Percentiles rank a stretch among this genome's conserved stretches.
These are phyloP conservation scores for Brachionus rubens DNA, from an alignment of 1,140 invertebrate genomes.

Conservation along the genomic window DNA sequence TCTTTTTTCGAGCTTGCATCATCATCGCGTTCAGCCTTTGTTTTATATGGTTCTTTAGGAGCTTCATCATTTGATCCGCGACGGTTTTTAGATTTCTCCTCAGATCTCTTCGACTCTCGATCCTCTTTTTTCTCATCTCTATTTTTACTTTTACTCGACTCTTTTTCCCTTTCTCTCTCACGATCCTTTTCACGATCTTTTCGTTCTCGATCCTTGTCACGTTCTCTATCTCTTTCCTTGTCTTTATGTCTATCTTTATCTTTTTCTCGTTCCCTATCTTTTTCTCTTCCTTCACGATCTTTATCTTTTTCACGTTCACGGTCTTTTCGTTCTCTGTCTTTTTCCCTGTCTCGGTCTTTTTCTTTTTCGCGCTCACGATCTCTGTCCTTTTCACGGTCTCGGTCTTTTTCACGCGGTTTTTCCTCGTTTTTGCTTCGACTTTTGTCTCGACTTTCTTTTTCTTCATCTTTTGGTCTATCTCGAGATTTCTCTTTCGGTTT, in stretches of 20 bases:
- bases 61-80: conserved; percentile 37
- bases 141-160: not conserved
- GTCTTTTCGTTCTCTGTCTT: conserved; percentile 50
- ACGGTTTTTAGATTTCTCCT: conserved; percentile 48
- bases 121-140: no score
- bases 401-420: not conserved
- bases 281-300: conserved; percentile 47
- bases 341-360: conserved; percentile 48
- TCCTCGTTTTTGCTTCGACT: not conserved
- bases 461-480: not conserved
- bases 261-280: conserved; percentile 27
- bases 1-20: not conserved
- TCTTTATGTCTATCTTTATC: conserved; percentile 39
- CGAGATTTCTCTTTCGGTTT: conserved; percentile 1
- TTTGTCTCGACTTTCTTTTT: conserved; percentile 12
- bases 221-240: conserved; percentile 48
- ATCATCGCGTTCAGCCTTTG: not conserved
- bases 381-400: conserved; percentile 13
- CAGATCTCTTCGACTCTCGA: not conserved
- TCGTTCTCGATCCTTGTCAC: conserved; percentile 48
- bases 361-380: conserved; percentile 32
- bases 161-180: conserved; percentile 42
- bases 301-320: conserved; percentile 49
- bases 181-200: conserved; percentile 42
- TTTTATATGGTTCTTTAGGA: not conserved